A percentile compares a stretch with the other conserved stretches of the same genome.
These are phyloP conservation scores for Medauroidea extradentata DNA, from an alignment of 1,140 invertebrate species.

Conservation along the genomic window DNA sequence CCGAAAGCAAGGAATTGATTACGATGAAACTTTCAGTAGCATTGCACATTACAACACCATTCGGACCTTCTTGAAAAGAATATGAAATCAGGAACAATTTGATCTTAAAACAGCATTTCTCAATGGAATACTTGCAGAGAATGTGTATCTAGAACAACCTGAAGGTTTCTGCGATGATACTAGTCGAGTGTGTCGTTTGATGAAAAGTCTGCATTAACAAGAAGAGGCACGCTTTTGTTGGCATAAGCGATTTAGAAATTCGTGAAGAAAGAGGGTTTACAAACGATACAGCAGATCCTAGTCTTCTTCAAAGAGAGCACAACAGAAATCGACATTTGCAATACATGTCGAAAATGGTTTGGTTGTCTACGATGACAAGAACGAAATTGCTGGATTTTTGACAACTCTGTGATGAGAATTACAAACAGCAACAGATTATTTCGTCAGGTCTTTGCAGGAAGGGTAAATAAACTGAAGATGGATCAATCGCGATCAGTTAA, in stretches of 20 bases:
- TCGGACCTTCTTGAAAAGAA: conserved; percentile 24
- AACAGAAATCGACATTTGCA: no score
- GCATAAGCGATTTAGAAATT: conserved; percentile 37
- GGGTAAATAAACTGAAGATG: no score
- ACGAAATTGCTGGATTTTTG: no score
- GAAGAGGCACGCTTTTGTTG: conserved; percentile 42
- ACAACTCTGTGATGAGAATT: no score
- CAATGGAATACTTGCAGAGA: conserved; percentile 40
- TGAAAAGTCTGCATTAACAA: conserved; percentile 41
- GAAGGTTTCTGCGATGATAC: conserved; percentile 34
- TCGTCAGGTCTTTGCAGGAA: no score
- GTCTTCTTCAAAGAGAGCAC: no score
- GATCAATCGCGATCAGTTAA: conserved; percentile 22
- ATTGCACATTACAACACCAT: conserved; percentile 32
- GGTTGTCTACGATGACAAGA: no score
- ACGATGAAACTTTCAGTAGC: conserved; percentile 31
- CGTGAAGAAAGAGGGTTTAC: no score
- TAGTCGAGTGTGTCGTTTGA: conserved; percentile 32
- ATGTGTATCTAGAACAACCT: conserved; percentile 41
- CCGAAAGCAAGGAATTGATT: conserved; percentile 28
- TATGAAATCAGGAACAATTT: conserved; percentile 37
- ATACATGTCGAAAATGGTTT: no score
- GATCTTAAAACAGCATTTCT: no score
- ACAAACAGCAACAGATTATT: no score
- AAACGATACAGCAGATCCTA: no score